Evolutionary conservation across 2,888 invertebrate species (phyloP), one percentile per base, ranked within the genome.

Genomic region (Euclidia mi): DNA sequence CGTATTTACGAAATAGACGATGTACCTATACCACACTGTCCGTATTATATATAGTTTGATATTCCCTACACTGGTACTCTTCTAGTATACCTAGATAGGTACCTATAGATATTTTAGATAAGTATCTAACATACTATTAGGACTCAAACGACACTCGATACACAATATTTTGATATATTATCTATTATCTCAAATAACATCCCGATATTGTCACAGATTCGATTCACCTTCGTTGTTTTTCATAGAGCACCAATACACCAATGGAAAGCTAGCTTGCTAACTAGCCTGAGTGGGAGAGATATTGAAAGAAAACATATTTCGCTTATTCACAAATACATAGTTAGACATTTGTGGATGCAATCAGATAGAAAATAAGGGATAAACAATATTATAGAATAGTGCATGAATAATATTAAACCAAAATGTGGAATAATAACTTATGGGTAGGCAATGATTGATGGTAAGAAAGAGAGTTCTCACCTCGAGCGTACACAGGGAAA

Each of bases 401-500:
- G 20, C 11, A 25, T 25, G 10, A 9, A 35, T 20, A 6, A 3
- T 15, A 40, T 20, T 7, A 40, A 20, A 15, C n/a, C 38, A n/a
- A 40, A 9, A 29, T 85, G 84, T 85, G 73, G 82, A 87, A 85
- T 85, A 82, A 79, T 72, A 83, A 14, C 9, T 7, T 34, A 12
- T 12, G 34, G n/a, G 3, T n/a, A 14, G 12, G 14, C 6, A 14
- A 34, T 34, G 32, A 32, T 4, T 47, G 59, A 57, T 52, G n/a
- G 50, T 10, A 37, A 61, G 49, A 65, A 72, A 57, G 64, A 69
- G 68, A 66, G 55, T 55, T 80, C 93, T 94, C 95, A 97, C 97
- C 97, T 97, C 96, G 96, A 78, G 96, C 95, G 91, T 97, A 97
- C 90, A 97, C 96, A 82, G 97, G 97, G 93, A 97, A 97, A 92